Evolutionary conservation across 1,140 invertebrate species (phyloP).

Genomic region (Drosophila sturtevanti): DNA sequence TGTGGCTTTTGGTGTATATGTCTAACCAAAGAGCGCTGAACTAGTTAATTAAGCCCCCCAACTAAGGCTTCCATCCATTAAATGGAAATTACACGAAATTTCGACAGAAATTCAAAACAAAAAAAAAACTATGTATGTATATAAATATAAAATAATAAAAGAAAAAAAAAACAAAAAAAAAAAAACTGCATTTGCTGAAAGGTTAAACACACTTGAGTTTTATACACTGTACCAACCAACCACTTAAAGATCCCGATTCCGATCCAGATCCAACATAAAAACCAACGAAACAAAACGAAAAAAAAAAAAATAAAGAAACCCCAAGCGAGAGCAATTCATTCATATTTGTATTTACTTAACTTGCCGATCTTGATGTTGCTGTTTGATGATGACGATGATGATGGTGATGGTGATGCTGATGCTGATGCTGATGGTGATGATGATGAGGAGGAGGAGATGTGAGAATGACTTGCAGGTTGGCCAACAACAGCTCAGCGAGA

Average conservation of each 20-base stretch:
- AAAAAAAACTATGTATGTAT: too few relatives aligned
- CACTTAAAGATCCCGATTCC: slow-evolving; percentile 52
- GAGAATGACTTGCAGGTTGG: slow-evolving; percentile 69
- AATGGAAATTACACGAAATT: slow-evolving; percentile 53
- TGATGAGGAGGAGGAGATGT: slow-evolving; percentile 46
- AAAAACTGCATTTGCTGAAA: slow-evolving; percentile 56
- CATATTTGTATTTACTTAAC: slow-evolving; percentile 80
- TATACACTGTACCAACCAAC: slow-evolving; percentile 45
- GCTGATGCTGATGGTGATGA: slow-evolving; percentile 49
- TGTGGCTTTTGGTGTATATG: slow-evolving; percentile 56
- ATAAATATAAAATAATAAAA: neutral
- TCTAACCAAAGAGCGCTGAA: slow-evolving; percentile 61
- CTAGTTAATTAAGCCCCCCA: slow-evolving; percentile 73
- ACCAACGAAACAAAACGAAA: neutral
- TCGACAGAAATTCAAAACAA: slow-evolving; percentile 15
- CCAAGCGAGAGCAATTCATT: slow-evolving; percentile 65
- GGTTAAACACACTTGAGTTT: slow-evolving; percentile 60
- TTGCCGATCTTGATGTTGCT: slow-evolving; percentile 50
- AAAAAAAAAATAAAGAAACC: too few relatives aligned
- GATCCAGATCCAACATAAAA: slow-evolving; percentile 57
- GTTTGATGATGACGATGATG: slow-evolving; percentile 35
- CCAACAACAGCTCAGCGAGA: slow-evolving; percentile 43
- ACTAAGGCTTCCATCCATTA: slow-evolving; percentile 64
- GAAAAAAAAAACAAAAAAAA: slow-evolving; percentile 25
- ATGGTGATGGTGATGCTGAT: slow-evolving; percentile 52